These are phyloP conservation scores for Nymphalis polychloros DNA, from an alignment of 2,888 invertebrate species.

Conservation along the genomic window DNA sequence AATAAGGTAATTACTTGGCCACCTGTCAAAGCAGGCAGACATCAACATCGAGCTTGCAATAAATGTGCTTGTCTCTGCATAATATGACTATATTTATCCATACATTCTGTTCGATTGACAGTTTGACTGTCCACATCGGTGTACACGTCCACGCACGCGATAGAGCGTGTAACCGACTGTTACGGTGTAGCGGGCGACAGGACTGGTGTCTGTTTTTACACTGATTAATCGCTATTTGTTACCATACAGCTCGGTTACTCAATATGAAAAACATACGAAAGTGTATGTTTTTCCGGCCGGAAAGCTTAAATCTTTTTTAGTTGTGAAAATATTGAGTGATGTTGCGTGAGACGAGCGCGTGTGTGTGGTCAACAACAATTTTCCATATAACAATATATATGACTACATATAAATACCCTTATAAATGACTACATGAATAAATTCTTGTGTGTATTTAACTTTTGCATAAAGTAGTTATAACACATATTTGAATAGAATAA, in stretches of 20 bases:
- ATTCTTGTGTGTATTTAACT: no score
- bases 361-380: no score
- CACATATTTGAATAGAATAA: neutral
- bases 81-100: conserved; percentile 20
- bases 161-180: neutral
- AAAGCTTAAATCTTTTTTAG: neutral
- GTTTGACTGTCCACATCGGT: conserved; percentile 12
- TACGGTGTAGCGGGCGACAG: conserved; percentile 9
- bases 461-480: neutral
- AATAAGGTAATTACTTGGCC: conserved; percentile 1
- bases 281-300: no score
- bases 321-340: neutral
- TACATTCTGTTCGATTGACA: conserved; percentile 14
- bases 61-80: conserved; percentile 2
- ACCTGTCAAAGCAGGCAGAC: conserved; percentile 7
- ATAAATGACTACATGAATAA: no score
- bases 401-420: no score
- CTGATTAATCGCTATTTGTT: conserved; percentile 4
- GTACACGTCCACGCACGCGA: neutral
- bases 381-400: no score
- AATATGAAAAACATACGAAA: neutral
- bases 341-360: no score
- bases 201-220: conserved; percentile 2
- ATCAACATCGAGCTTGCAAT: neutral
- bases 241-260: no score